Evolutionary conservation across 2,797 vertebrate species (phyloP), one percentile per base, ranked within the genome.

Genomic region (Poecilia picta): DNA sequence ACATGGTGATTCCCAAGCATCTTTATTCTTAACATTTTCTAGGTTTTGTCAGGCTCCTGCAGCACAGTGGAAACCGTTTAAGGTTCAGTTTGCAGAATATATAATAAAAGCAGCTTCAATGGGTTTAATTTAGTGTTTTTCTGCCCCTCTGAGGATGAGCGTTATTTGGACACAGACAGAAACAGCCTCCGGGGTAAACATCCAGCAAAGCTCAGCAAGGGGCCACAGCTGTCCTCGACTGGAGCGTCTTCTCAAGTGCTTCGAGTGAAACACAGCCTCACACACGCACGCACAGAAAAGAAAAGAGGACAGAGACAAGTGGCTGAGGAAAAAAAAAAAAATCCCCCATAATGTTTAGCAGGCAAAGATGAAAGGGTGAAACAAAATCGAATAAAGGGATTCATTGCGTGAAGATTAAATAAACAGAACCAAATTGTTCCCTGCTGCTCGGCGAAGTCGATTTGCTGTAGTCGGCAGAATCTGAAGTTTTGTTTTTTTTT

Each of bases 151-250:
- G 47, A 75, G 78, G 77, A 81, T 78, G 11, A 82, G 84, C 55
- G 79, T 73, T 57, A 57, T 28, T 28, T 36, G 59, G 73, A 78
- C 83, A 51, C 47, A 72, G 75, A 89, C 81, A 89, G 73, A 91
- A 85, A 87, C 82, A 78, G 89, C 89, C 86, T 77, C 66, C 0
- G 87, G 92, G 88, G 83, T 92, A 93, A 93, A 94, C 90, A 91
- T 87, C 72, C 74, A 82, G 85, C 77, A 85, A 46, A 76, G 80
- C 73, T 83, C 73, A 77, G 82, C 20, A 72, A 88, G 84, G 85
- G 41, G 83, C 33, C 82, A 85, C 92, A 91, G 91, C 90, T 91
- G 92, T 93, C 91, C 80, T 75, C 72, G 81, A 85, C 81, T 81
- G 74, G 49, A 87, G 74, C 82, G 11, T 73, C 85, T 86, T 51